Percentiles rank a stretch among this genome's conserved stretches.
These are phyloP conservation scores for Entomobrya multifasciata DNA, from an alignment of 2,888 invertebrate species.

Conservation along the genomic window DNA sequence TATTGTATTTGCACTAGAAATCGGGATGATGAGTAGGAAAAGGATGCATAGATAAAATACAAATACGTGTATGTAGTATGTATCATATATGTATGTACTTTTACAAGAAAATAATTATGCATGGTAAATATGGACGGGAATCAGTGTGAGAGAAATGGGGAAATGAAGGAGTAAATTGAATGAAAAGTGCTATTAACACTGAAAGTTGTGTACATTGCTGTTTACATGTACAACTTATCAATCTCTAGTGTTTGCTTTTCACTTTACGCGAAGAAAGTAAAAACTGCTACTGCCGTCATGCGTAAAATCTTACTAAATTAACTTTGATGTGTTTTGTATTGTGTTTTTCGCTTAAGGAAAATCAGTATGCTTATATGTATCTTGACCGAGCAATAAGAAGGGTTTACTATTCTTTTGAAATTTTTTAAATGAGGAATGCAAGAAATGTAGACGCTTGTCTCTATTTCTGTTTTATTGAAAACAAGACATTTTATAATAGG, in stretches of 20 bases:
- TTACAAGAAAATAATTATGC: too few species aligned
- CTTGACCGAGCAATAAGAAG: too few species aligned
- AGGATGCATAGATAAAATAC: not conserved
- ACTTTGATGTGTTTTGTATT: not conserved
- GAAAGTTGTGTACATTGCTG: not conserved
- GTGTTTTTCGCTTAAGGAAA: too few species aligned
- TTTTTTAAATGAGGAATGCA: too few species aligned
- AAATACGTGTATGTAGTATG: too few species aligned
- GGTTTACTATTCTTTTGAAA: too few species aligned
- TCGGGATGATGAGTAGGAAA: not conserved
- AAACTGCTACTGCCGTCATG: too few species aligned
- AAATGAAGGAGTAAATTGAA: not conserved
- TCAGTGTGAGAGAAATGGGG: too few species aligned
- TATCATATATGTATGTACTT: too few species aligned
- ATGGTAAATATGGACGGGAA: too few species aligned
- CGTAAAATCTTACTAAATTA: not conserved
- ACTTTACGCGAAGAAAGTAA: not conserved
- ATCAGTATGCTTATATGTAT: not conserved
- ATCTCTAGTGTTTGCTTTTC: slow-evolving; percentile 14
- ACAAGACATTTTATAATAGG: not conserved
- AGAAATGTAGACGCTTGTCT: not conserved
- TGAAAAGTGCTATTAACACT: not conserved
- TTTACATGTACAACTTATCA: slow-evolving; percentile 7
- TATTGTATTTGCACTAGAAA: not conserved
- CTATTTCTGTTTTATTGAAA: not conserved